Base-by-base conservation (phyloP, 2,113 vertebrate genomes). In the Cinclus mexicanus region DNA sequence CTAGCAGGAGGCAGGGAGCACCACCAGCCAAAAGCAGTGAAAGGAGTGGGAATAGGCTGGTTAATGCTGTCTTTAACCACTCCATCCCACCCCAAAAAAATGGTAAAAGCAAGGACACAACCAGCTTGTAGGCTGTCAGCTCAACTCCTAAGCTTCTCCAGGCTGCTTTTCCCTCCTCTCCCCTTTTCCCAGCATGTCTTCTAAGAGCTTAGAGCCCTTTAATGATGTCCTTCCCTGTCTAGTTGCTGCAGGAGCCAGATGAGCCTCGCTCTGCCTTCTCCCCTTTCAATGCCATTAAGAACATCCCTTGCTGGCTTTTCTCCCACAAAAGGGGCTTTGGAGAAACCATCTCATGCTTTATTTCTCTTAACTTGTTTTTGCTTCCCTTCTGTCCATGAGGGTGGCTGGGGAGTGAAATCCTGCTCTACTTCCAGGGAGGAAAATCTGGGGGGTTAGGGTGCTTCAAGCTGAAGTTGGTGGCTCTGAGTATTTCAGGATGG, bases 321-420 rank as follows among this genome's bases (percentile, higher is more conserved):
- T 93, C 23, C 7, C 16, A 23, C 74, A 70, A 76, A 69, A 69
- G 37, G 56, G 44, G 39, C 56, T 94, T 94, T 63, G 64, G 83
- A 72, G 70, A 96, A 85, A 90, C 35, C 88, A 72, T 61, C 74
- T 83, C 90, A 29, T 21, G 89, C 70, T 65, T 97, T 97, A 93
- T 76, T 93, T 79, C 86, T 93, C 76, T 92, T 35, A 60, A 91
- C 86, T 96, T 55, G 2, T 63, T 91, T 94, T 91, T 64, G 47
- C 90, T 95, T 97, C 80, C 61, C 47, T 42, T 91, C 74, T 12
- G 5, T 6, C 91, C 4, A 0, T 5, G 10, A 84, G 23, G 8
- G 25, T 0, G 0, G 24, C 50, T 16, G 33, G 70, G 59, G 72
- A 87, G 80, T 91, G 83, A 96, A 97, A 97, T 87, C 88, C 91